Evolutionary conservation across 2,113 vertebrate species (phyloP), one percentile per base, ranked within the genome.

Genomic region (Chamaea fasciata): DNA sequence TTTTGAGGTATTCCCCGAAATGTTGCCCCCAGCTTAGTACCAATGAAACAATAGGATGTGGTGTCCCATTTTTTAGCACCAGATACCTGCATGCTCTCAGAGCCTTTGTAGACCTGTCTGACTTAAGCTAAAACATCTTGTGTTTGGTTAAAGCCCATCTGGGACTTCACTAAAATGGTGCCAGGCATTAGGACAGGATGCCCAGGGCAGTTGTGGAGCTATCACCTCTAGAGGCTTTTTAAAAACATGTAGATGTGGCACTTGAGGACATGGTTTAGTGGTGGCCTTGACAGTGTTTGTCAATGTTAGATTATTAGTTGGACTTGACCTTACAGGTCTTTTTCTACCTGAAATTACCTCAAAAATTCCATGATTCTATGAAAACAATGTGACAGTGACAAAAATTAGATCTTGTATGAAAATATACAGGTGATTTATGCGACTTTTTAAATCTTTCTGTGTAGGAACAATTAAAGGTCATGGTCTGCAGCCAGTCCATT

Each of bases 401-500:
- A 33, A 89, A 92, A 73, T 55, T 31, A 42, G 9, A 49, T 65
- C 7, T 53, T 26, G 5, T 30, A 15, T 21, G 33, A 56, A 74
- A 82, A 87, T 14, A 2, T 56, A 23, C 13, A 46, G 22, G 31
- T n/a, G 57, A 62, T 13, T 27, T 19, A 71, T 47, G 9, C 33
- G 22, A 80, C 9, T 85, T 79, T 33, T 26, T 23, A 64, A 75
- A 28, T 47, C 47, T 22, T 26, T 8, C 12, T 65, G 16, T 13
- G 19, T 28, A 49, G 24, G 39, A 64, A 17, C 42, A 65, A 59
- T 20, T 18, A 5, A 65, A 77, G 31, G 42, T 8, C 9, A 39
- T 0, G 0, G 4, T 39, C 55, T 83, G 33, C 42, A 83, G 11
- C 10, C 62, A 79, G n/a, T 41, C 7, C 1, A 0, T 64, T 80